Conservation (phyloP, 2,888 invertebrate genomes). For the Nebria salina region DNA sequence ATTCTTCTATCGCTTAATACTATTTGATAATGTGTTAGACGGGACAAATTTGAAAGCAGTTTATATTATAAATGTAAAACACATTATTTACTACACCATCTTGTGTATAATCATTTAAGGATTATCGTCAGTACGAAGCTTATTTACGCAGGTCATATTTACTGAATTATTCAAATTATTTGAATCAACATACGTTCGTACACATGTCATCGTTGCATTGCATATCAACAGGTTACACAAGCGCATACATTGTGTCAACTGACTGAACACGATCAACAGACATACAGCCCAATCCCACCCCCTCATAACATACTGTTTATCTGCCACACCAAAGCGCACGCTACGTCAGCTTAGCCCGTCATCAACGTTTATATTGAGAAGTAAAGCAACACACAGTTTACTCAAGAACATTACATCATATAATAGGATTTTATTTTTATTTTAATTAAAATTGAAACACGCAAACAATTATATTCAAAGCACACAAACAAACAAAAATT, state of each 20-base stretch:
- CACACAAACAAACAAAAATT: too few relatives aligned
- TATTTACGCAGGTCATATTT: slow-evolving; percentile 3
- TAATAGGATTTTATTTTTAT: too few relatives aligned
- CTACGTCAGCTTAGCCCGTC: neutral
- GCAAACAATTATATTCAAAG: too few relatives aligned
- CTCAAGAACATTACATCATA: too few relatives aligned
- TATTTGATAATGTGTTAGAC: too few relatives aligned
- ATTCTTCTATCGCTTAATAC: too few relatives aligned
- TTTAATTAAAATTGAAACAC: too few relatives aligned
- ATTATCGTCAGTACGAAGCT: neutral
- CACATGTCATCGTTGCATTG: slow-evolving; percentile 34
- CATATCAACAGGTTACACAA: slow-evolving; percentile 22
- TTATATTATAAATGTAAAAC: neutral
- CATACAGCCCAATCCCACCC: slow-evolving; percentile 2
- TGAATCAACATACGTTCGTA: slow-evolving; percentile 35
- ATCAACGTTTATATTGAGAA: neutral
- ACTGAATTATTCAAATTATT: slow-evolving; percentile 42
- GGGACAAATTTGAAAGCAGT: too few relatives aligned
- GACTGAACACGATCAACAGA: slow-evolving; percentile 14
- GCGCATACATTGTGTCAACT: slow-evolving; percentile 19
- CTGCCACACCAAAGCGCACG: neutral
- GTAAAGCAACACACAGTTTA: neutral
- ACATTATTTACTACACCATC: neutral
- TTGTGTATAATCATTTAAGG: neutral
- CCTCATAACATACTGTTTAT: neutral